phyloP scores from a whole-genome alignment of 2,888 invertebrate genomes.

The Caenorhabditis becei region DNA sequence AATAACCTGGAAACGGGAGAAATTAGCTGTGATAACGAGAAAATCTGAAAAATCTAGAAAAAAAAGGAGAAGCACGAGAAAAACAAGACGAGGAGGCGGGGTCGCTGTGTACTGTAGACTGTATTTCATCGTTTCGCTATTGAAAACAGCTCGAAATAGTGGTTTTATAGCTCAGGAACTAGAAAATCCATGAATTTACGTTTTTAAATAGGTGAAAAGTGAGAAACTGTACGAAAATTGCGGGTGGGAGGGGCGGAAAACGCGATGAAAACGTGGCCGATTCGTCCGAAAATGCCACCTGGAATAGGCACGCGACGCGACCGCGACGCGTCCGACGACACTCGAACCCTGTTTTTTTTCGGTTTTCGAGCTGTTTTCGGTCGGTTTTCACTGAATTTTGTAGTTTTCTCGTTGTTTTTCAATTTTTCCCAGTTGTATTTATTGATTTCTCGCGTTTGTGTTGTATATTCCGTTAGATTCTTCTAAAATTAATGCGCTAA shows the following conservation, averaged over 20 bases:
- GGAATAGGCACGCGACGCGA: slow-evolving; percentile 49
- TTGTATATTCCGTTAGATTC: too few relatives aligned
- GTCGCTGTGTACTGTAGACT: slow-evolving; percentile 29
- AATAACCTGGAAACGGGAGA: background rate
- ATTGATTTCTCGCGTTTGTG: background rate
- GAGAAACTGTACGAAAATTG: background rate
- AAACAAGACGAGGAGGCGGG: too few relatives aligned
- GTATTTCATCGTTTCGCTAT: background rate
- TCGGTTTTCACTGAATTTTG: slow-evolving; percentile 12
- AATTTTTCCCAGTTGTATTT: too few relatives aligned
- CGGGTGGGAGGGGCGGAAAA: background rate
- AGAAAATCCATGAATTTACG: background rate
- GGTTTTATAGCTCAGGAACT: background rate
- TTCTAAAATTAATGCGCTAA: too few relatives aligned
- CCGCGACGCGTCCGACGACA: slow-evolving; percentile 45
- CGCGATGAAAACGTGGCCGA: slow-evolving; percentile 24
- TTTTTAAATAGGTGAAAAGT: slow-evolving; percentile 1
- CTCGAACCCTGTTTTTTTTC: background rate
- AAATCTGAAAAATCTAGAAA: background rate
- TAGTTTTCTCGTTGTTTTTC: background rate
- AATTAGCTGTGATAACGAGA: too few relatives aligned
- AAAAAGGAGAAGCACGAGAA: too few relatives aligned
- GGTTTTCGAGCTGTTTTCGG: background rate
- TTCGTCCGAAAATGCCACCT: slow-evolving; percentile 24
- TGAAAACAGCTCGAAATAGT: background rate